phyloP scores from a whole-genome alignment of 1,140 invertebrate species.

The Scaptodrosophila lebanonensis region DNA sequence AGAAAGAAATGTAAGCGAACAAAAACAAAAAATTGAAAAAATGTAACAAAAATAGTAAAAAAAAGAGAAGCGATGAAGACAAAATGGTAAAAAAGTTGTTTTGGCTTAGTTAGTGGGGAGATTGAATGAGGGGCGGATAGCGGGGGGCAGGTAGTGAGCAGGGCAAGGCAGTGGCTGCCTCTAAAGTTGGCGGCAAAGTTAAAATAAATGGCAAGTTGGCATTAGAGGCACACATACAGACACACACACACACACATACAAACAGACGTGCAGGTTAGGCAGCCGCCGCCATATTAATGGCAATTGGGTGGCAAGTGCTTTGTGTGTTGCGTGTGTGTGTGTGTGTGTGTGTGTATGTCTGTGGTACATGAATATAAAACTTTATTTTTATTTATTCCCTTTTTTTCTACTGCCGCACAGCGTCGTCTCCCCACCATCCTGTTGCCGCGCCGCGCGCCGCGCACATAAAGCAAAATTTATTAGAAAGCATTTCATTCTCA shows the following conservation, averaged over 20 bases:
- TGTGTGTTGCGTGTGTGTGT: constrained; percentile 18
- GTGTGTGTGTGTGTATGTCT: constrained; percentile 43
- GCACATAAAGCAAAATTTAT: constrained; percentile 75
- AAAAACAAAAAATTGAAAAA: constrained; percentile 43
- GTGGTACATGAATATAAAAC: constrained; percentile 73
- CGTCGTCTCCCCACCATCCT: background rate
- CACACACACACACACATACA: constrained; percentile 16
- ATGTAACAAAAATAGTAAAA: constrained; percentile 66
- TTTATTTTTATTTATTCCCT: constrained; percentile 74
- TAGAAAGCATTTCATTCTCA: constrained; percentile 73
- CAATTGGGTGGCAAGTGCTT: constrained; percentile 68
- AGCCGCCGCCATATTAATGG: constrained; percentile 72
- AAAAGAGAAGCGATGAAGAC: constrained; percentile 54
- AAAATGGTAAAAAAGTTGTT: constrained; percentile 61
- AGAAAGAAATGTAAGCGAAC: constrained; percentile 18
- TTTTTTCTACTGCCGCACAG: constrained; percentile 26
- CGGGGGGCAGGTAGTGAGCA: background rate
- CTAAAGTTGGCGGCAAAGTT: constrained; percentile 72
- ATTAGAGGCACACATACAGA: constrained; percentile 59
- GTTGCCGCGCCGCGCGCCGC: constrained; percentile 34
- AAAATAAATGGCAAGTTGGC: constrained; percentile 74
- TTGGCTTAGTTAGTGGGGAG: constrained; percentile 35
- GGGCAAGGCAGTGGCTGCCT: constrained; percentile 47
- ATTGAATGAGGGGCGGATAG: background rate
- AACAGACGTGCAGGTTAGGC: constrained; percentile 61